Evolutionary conservation across 2,888 invertebrate genomes (phyloP).

Genomic region (Chymomyza caudatula): DNA sequence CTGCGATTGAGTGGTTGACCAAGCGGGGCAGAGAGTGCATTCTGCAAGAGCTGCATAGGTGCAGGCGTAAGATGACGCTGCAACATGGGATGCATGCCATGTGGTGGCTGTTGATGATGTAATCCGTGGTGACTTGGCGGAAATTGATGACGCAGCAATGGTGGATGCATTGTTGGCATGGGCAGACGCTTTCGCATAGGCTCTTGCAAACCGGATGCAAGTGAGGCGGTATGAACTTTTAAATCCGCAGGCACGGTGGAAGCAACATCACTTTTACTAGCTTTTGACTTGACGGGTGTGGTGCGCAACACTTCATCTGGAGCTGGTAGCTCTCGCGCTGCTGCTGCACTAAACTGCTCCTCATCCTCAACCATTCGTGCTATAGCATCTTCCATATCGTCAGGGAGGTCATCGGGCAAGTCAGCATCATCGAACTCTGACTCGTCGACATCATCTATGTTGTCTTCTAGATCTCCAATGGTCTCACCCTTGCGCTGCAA

Average conservation of each 20-base stretch:
- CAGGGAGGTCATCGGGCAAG: conserved; percentile 78
- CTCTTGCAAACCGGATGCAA: conserved; percentile 77
- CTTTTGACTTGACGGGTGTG: conserved; percentile 39
- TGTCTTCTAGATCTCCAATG: conserved; percentile 68
- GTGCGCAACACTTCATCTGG: conserved; percentile 74
- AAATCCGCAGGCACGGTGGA: not conserved
- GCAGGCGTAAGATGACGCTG: conserved; percentile 67
- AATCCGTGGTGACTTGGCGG: conserved; percentile 35
- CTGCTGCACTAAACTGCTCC: conserved; percentile 81
- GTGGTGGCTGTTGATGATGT: conserved; percentile 33
- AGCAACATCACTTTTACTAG: not conserved
- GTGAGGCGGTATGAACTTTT: conserved; percentile 48
- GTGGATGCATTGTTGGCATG: conserved; percentile 77
- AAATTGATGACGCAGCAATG: conserved; percentile 73
- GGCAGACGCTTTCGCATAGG: conserved; percentile 76
- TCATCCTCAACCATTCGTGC: conserved; percentile 83
- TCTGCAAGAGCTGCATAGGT: conserved; percentile 71
- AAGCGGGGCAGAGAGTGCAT: conserved; percentile 75
- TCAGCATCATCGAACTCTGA: conserved; percentile 76
- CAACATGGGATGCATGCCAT: conserved; percentile 63
- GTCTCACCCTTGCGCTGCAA: conserved; percentile 76
- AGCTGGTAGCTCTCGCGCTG: conserved; percentile 80
- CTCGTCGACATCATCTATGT: conserved; percentile 68
- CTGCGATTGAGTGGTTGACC: conserved; percentile 69
- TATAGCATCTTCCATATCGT: conserved; percentile 79